Evolutionary conservation across 2,797 vertebrate species (phyloP).

Genomic region (Macropus fuliginosus): DNA sequence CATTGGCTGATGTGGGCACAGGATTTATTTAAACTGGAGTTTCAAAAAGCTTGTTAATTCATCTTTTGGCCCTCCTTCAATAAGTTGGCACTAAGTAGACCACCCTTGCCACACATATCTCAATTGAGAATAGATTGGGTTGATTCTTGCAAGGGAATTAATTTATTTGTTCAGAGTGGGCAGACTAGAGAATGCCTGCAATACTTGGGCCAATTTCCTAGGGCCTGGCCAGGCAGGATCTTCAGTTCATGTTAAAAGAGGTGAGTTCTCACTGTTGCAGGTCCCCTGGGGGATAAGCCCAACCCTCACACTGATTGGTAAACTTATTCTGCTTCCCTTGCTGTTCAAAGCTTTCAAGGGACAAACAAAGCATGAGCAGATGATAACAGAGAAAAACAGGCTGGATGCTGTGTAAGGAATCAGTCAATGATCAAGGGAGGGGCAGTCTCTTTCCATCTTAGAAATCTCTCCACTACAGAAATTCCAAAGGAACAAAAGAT

Average conservation of each 20-base stretch:
- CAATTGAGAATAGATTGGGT: conserved; percentile 65
- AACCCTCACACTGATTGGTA: conserved; percentile 59
- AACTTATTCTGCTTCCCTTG: conserved; percentile 66
- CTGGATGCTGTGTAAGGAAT: background rate
- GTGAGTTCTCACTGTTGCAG: conserved; percentile 49
- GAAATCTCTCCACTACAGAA: background rate
- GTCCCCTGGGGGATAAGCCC: conserved; percentile 5
- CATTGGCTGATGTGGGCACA: conserved; percentile 15
- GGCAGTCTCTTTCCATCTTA: background rate
- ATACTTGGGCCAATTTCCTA: conserved; percentile 65
- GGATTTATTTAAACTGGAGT: conserved; percentile 44
- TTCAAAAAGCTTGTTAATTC: conserved; percentile 47
- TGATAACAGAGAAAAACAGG: background rate
- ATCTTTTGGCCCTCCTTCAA: conserved; percentile 69
- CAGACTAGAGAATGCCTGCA: conserved; percentile 38
- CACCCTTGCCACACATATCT: conserved; percentile 32
- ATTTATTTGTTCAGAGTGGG: conserved; percentile 63
- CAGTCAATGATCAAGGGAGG: background rate
- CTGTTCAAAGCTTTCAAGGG: conserved; percentile 57
- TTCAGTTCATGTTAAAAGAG: conserved; percentile 48
- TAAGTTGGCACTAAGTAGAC: conserved; percentile 74
- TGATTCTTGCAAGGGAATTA: conserved; percentile 58
- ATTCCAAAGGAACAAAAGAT: background rate
- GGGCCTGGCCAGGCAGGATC: conserved; percentile 30
- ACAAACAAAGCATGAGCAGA: conserved; percentile 21